Evolutionary conservation across 2,113 vertebrate genomes (phyloP), one percentile per base, ranked within the genome.

Genomic region (Anguilla rostrata): DNA sequence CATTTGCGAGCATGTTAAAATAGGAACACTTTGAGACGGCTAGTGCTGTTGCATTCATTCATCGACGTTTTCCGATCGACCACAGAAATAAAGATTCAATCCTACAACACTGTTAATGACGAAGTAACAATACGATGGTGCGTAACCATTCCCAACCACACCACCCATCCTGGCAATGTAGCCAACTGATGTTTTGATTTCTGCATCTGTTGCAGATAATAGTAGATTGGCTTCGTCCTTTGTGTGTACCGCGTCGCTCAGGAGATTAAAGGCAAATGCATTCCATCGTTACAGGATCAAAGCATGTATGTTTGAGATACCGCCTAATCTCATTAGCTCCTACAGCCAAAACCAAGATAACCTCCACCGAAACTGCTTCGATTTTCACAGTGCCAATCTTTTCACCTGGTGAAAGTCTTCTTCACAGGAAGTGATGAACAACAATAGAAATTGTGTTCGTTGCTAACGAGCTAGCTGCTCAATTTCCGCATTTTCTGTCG

Each of bases 291-390:
- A 63, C 16, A 46, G 56, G 85, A 86, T 86, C 85, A 81, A 63
- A 82, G 78, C 78, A 56, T 14, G 56, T 66, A n/a, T 39, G 39
- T n/a, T 26, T 29, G 34, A 81, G 83, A 82, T 20, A 43, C 60
- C 92, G 16, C 22, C 79, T 87, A 91, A 93, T 89, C 91, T 88
- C 91, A 93, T 93, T 92, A 93, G 86, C 29, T 34, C 12, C 20
- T 80, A 85, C 29, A 22, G 39, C 39, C 56, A 81, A 56, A 39
- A 80, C 43, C 16, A 79, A 85, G 34, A 56, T 40, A 75, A 66
- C 57, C 57, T 39, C 34, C 40, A 7, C 83, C 83, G 20, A 18
- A 39, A 40, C 39, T 85, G 53, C 14, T 12, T 39, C 39, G 15
- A 34, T n/a, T 75, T 75, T 75, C 26, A 12, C 22, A 71, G 0